These are phyloP conservation scores for Romanogobio albipinnatus DNA, from an alignment of 2,113 vertebrate species.

Conservation along the genomic window DNA sequence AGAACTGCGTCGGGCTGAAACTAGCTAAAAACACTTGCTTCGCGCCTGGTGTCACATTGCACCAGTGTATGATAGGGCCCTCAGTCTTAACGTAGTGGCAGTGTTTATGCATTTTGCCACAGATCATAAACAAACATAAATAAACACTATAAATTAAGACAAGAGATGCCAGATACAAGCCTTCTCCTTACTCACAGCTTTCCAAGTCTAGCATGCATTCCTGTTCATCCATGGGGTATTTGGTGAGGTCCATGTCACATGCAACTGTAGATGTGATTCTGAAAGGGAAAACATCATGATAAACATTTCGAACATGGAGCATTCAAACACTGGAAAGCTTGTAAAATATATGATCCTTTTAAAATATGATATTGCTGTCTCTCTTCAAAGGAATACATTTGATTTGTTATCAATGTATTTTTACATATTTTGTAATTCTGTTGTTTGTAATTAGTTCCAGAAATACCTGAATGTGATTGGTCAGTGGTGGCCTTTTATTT, in stretches of 20 bases:
- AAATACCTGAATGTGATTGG: background rate
- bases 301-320: background rate
- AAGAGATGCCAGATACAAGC: background rate
- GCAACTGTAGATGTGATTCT: constrained; percentile 94
- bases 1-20: no score
- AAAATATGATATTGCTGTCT: background rate
- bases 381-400: background rate
- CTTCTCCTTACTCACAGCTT: constrained; percentile 85
- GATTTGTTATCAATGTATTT: background rate
- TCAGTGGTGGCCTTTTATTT: background rate
- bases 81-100: no score
- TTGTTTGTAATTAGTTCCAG: background rate
- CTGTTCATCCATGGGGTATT: constrained; percentile 98
- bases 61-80: no score
- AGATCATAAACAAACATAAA: background rate
- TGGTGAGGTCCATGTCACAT: constrained; percentile 98
- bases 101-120: no score
- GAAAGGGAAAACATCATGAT: constrained; percentile 15
- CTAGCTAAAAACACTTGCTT: no score
- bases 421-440: background rate
- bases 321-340: background rate
- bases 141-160: background rate
- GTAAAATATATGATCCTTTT: background rate
- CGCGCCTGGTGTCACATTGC: no score
- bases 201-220: constrained; percentile 96